phyloP scores from a whole-genome alignment of 2,113 vertebrate species.

The Danionella cerebrum region DNA sequence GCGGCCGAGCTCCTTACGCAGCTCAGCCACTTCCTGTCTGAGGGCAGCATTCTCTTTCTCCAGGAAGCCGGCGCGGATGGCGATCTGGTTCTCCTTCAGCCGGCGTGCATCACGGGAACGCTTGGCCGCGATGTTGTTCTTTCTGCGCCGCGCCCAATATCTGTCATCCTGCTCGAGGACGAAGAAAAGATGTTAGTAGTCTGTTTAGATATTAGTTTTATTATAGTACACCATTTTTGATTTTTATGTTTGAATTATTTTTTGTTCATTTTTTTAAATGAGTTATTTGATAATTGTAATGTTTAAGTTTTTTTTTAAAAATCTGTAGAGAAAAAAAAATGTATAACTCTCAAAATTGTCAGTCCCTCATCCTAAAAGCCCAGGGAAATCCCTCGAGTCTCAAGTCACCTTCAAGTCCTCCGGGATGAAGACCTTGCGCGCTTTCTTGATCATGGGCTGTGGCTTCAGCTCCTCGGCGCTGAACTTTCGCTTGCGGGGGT shows the following conservation, averaged over 20 bases:
- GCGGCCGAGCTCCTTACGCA: constrained; percentile 90
- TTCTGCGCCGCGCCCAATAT: constrained; percentile 96
- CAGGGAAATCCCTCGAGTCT: too few species aligned
- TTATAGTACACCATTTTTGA: too few species aligned
- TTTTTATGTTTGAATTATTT: too few species aligned
- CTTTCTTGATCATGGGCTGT: constrained; percentile 98
- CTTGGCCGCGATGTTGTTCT: constrained; percentile 98
- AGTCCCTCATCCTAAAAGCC: too few species aligned
- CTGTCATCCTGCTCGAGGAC: constrained; percentile 74
- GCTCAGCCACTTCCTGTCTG: constrained; percentile 85
- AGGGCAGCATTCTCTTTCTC: constrained; percentile 96
- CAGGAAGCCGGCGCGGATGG: constrained; percentile 89
- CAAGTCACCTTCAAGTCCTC: constrained; percentile 90
- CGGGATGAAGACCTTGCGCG: constrained; percentile 93
- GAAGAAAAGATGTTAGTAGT: too few species aligned
- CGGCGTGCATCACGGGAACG: constrained; percentile 88
- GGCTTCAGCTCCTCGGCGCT: constrained; percentile 93
- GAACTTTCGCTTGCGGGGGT: constrained; percentile 95
- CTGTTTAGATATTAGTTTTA: too few species aligned
- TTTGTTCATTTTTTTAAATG: too few species aligned
- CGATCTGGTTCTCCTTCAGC: constrained; percentile 98
- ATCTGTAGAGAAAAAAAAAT: too few species aligned
- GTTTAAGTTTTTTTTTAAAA: too few species aligned
- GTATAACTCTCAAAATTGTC: too few species aligned
- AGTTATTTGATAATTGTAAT: too few species aligned